Base-by-base conservation (phyloP, 1,140 invertebrate species). In the Oryzaephilus surinamensis region DNA sequence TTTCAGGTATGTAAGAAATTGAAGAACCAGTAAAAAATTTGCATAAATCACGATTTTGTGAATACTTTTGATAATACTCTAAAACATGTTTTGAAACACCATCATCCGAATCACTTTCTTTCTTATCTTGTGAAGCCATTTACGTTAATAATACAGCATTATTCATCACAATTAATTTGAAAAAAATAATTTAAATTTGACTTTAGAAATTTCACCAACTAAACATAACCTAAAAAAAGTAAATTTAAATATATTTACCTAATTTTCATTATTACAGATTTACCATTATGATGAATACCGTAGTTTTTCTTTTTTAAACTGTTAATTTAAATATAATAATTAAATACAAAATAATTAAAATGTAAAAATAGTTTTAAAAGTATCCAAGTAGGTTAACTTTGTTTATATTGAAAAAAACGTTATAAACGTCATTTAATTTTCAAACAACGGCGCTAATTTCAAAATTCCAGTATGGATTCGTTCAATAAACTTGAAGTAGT, bases 11-110 rank as follows among this genome's bases (percentile, higher is more conserved):
- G 32, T 47, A 47, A 11, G 49, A 38, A 11, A 46, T 26, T 29
- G 50, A 43, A 14, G 35, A 16, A 2, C 57, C 59, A 37, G 52
- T 50, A 31, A 61, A 56, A 35, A 58, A 61, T 36, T 55, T 57
- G n/a, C 51, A 41, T 18, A 61, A 44, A 13, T 60, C 40, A 11
- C 32, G 33, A 34, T 48, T 57, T 38, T 51, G 48, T 7, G 57
- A 53, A 43, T 57, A 58, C 33, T 53, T 55, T 23, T 46, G 38
- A 31, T 54, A 60, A 49, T 61, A 61, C 26, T 61, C 57, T 19
- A 60, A 31, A 3, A 57, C 49, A 26, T 47, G 47, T 19, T 49
- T 50, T 8, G 51, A 45, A 10, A 45, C 30, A 14, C 41, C 18
- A 28, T 51, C 46, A 28, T 48, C 35, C n/a, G 50, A 43, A 12